phyloP scores from a whole-genome alignment of 1,140 invertebrate species.

The Hyles euphorbiae region DNA sequence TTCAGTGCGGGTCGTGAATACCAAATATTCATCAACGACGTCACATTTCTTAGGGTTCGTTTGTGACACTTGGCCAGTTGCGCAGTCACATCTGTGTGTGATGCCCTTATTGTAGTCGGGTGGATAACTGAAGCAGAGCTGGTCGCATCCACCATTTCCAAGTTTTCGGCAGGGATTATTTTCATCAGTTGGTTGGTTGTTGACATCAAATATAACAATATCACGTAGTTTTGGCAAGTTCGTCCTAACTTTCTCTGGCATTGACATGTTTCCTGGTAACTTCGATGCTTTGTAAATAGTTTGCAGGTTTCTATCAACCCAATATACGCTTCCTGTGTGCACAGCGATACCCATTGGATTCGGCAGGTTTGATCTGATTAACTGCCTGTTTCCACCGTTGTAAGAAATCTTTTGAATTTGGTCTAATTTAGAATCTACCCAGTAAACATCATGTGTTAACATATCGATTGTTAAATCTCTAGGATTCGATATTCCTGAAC shows the following conservation, averaged over 20 bases:
- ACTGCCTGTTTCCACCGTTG: slow-evolving; percentile 85
- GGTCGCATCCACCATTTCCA: slow-evolving; percentile 91
- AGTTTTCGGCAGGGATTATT: slow-evolving; percentile 85
- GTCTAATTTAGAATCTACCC: slow-evolving; percentile 96
- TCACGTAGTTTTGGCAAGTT: slow-evolving; percentile 90
- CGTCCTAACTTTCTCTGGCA: slow-evolving; percentile 84
- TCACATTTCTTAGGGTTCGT: slow-evolving; percentile 84
- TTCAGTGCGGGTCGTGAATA: slow-evolving; percentile 94
- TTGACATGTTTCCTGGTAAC: slow-evolving; percentile 80
- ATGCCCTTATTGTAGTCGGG: slow-evolving; percentile 71
- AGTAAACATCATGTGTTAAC: slow-evolving; percentile 95
- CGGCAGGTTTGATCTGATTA: slow-evolving; percentile 92
- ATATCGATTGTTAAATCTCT: slow-evolving; percentile 96
- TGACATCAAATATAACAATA: slow-evolving; percentile 92
- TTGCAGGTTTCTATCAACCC: slow-evolving; percentile 96
- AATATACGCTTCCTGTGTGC: slow-evolving; percentile 90
- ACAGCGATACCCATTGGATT: slow-evolving; percentile 97
- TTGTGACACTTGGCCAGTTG: slow-evolving; percentile 84
- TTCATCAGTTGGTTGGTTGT: slow-evolving; percentile 89
- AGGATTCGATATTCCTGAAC: slow-evolving; percentile 92
- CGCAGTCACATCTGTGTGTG: slow-evolving; percentile 92
- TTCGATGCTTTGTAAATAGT: slow-evolving; percentile 92
- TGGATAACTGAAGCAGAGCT: slow-evolving; percentile 96
- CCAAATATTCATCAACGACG: slow-evolving; percentile 89
- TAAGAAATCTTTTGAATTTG: slow-evolving; percentile 93